phyloP scores from a whole-genome alignment of 1,140 invertebrate genomes.

The Gryon sp. region DNA sequence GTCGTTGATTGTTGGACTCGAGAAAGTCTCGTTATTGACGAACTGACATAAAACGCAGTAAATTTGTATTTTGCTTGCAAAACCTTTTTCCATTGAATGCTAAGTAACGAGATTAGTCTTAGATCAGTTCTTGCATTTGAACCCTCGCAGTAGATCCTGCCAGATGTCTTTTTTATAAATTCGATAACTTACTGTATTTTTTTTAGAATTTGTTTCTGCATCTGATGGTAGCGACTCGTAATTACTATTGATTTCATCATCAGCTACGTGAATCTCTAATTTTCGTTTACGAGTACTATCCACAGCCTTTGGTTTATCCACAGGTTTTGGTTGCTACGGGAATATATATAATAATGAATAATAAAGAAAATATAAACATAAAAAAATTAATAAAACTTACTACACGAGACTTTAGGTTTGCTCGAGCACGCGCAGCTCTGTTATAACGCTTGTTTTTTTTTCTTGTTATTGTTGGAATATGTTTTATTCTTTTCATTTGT shows the following conservation, averaged over 20 bases:
- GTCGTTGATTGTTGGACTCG: conserved; percentile 3
- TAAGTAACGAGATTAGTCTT: conserved; percentile 4
- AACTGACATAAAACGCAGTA: conserved; percentile 6
- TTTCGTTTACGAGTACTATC: conserved; percentile 4
- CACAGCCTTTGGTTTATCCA: background rate
- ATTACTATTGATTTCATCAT: conserved; percentile 1
- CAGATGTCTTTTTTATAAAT: conserved; percentile 12
- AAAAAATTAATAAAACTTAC: too few species aligned
- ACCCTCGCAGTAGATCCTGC: background rate
- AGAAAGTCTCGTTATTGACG: conserved; percentile 14
- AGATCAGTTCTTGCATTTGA: conserved; percentile 4
- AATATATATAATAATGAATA: conserved; percentile 6
- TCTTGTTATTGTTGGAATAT: too few species aligned
- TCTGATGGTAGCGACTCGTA: background rate
- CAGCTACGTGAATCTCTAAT: conserved; percentile 1
- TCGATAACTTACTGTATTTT: background rate
- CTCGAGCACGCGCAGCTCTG: too few species aligned
- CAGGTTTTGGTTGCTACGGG: too few species aligned
- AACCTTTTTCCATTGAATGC: conserved; percentile 6
- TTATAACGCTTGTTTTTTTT: too few species aligned
- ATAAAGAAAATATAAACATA: conserved; percentile 1
- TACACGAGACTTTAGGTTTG: too few species aligned
- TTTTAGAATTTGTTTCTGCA: background rate
- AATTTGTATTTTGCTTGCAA: conserved; percentile 20
- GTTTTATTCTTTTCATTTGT: too few species aligned